Base-by-base conservation (phyloP, 2,888 invertebrate species). In the Aphodius granarius region DNA sequence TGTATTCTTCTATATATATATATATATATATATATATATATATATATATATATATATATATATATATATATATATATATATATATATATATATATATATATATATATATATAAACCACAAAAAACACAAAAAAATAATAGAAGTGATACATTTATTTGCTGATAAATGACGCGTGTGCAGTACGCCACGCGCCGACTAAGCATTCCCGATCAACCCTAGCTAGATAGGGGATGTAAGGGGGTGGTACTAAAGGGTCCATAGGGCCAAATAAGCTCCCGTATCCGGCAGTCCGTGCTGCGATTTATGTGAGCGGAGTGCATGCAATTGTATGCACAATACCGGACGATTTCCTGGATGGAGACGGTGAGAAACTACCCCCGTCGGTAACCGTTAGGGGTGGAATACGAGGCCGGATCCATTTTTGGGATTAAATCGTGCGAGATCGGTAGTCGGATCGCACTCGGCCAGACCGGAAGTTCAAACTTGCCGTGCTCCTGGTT, bases 321-420 rank as follows among this genome's bases (percentile, higher is more conserved):
- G 66, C 66, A 66, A 66, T 66, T 66, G 66, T 66, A 66, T 66
- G 66, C 66, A 66, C 20, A 66, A 66, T 66, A 21, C 66, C 65
- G 65, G 1, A 6, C 19, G 66, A 66, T 21, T 66, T 66, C 66
- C 66, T 66, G 2, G 65, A 19, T 16, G 65, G 65, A 0, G 16
- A 18, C 17, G 19, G 65, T 2, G 65, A 65, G 65, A 65, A 43
- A 43, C n/a, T 43, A 13, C 43, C 43, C 4, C 43, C 43, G 43
- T 9, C 43, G 43, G 43, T 43, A n/a, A n/a, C n/a, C n/a, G 63
- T 65, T 65, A 19, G 65, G 65, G 65, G 65, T 65, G 5, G 64
- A 15, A 6, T 2, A n/a, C 65, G 66, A 66, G 2, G 5, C 66
- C 66, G 66, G 66, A 20, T 66, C 21, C 66, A 66, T 66, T 66